Base-by-base conservation (phyloP, 2,888 invertebrate genomes). In the Odontocolon sp. region DNA sequence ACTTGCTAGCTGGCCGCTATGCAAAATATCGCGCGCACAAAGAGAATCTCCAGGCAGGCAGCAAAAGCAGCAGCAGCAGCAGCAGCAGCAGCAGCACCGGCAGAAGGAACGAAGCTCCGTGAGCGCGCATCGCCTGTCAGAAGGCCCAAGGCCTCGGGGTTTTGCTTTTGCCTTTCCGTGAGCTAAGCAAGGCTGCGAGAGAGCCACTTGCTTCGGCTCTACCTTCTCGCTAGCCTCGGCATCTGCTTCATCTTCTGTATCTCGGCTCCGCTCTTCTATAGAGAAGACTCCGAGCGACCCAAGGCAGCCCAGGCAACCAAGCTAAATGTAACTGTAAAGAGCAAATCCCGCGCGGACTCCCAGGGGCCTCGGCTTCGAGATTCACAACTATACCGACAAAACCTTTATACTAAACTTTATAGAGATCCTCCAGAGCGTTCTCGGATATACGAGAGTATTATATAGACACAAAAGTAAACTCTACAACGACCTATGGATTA, bases 241-340 rank as follows among this genome's bases (percentile, higher is more conserved):
- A 8, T 66, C 59, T 23, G 45, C 63, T 21, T 45, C 59, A 64
- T 59, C n/a, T 36, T 56, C 36, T 23, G 56, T 56, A 23, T 70
- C 42, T 52, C 61, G 45, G 66, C 45, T 61, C 42, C 5, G 11
- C 38, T n/a, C n/a, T 54, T 50, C 28, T 54, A 72, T 54, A 42
- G 66, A 61, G 11, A n/a, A n/a, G n/a, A n/a, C 18, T 57, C 40
- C 63, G 47, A 18, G 31, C 33, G 56, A 69, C 6, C 63, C 50
- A 31, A 28, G 40, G 45, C n/a, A n/a, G 61, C 64, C n/a, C n/a
- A n/a, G n/a, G n/a, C n/a, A n/a, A 21, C 45, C 23, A 61, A 40
- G 31, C 50, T 21, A 36, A 42, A 59, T 64, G 42, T 68, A 68
- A 77, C 64, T 57, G 77, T 69, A 69, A 73, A 77, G 57, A 77